These are phyloP conservation scores for Drosophila siamana DNA, from an alignment of 2,888 invertebrate species.

Conservation along the genomic window DNA sequence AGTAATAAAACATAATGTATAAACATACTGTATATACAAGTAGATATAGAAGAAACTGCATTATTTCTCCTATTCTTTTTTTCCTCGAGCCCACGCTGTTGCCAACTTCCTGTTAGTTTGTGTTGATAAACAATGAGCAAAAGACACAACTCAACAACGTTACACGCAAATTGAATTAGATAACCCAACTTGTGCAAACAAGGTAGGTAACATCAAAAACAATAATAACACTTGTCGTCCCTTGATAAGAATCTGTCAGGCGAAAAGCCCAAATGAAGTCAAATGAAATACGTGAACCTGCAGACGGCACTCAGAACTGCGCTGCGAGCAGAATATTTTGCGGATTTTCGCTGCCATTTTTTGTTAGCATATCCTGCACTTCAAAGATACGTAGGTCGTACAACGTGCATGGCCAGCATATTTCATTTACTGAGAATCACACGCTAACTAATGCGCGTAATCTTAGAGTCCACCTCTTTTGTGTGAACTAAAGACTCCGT, in stretches of 20 bases:
- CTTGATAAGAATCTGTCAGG: constrained; percentile 57
- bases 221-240: constrained; percentile 50
- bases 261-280: constrained; percentile 23
- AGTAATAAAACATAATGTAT: constrained; percentile 73
- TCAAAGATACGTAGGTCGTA: neutral
- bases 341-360: constrained; percentile 13
- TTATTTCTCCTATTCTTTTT: neutral
- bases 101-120: constrained; percentile 35
- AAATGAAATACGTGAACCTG: constrained; percentile 44
- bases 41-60: constrained; percentile 32
- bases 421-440: neutral
- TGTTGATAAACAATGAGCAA: constrained; percentile 53
- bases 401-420: neutral
- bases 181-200: constrained; percentile 48
- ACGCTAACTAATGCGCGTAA: neutral
- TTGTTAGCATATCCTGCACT: constrained; percentile 7
- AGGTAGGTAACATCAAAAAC: constrained; percentile 6
- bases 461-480: neutral
- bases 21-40: constrained; percentile 35
- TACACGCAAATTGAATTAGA: constrained; percentile 74
- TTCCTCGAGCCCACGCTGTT: constrained; percentile 6
- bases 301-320: constrained; percentile 53
- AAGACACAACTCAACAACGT: constrained; percentile 25
- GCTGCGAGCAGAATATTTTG: neutral
- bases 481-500: neutral